Evolutionary conservation across 1,140 invertebrate genomes (phyloP).

Genomic region (Euura saliciscinereae): DNA sequence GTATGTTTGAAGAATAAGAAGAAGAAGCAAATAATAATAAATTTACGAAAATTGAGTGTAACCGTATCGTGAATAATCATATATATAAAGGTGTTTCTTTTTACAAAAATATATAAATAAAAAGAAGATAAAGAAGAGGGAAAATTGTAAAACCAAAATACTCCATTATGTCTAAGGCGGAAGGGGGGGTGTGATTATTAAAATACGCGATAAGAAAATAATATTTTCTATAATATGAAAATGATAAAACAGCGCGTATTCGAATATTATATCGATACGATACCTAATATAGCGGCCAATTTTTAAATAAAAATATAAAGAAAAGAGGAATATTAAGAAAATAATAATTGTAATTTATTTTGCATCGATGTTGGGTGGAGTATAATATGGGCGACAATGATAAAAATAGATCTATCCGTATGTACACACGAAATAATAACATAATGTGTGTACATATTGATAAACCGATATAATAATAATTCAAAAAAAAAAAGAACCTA

Average conservation of each 20-base stretch:
- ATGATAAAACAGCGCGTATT: conserved; percentile 8
- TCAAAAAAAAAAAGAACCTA: not conserved
- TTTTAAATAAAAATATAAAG: conserved; percentile 15
- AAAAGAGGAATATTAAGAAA: not conserved
- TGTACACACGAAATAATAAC: not conserved
- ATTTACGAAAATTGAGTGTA: not conserved
- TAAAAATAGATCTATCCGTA: conserved; percentile 18
- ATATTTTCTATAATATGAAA: conserved; percentile 29
- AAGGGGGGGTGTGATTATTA: conserved; percentile 29
- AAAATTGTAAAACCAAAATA: conserved; percentile 40
- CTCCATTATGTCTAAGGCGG: conserved; percentile 38
- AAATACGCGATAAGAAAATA: conserved; percentile 1
- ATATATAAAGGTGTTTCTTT: not conserved
- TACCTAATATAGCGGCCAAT: conserved; percentile 9
- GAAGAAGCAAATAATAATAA: not conserved
- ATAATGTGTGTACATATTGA: conserved; percentile 21
- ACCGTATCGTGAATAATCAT: not conserved
- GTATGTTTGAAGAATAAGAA: not conserved
- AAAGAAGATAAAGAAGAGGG: not conserved
- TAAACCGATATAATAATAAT: conserved; percentile 20
- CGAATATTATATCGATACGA: conserved; percentile 1
- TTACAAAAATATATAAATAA: not conserved
- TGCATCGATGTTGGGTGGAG: conserved; percentile 43
- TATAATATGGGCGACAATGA: conserved; percentile 9
- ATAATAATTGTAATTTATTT: conserved; percentile 50